Base-by-base conservation (phyloP, 2,888 invertebrate species). In the Ptilodon capucinus region DNA sequence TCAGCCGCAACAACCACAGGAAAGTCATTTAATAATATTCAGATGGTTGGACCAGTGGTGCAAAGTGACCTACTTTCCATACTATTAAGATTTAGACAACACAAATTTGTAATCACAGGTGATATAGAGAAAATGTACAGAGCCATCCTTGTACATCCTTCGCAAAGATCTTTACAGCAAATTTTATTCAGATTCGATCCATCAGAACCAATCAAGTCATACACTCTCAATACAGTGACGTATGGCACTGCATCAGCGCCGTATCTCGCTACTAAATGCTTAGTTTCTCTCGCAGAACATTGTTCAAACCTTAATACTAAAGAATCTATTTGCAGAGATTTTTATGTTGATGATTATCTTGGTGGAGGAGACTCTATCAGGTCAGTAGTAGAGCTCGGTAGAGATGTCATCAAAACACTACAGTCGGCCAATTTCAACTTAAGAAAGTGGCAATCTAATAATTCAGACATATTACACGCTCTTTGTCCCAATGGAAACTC, bases 161-260 rank as follows among this genome's bases (percentile, higher is more conserved):
- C 19, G 17, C 54, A 64, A 32, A 46, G 64, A 6, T 23, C 42
- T 17, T 40, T 64, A 17, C 64, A 68, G 36, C 56, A 51, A 36
- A 64, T 64, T 16, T 13, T 64, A 14, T 67, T 47, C 35, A 34
- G 64, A 0, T 44, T 16, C 7, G 38, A 41, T 36, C 11, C 35
- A 0, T 35, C 34, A 19, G 19, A 40, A 1, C 40, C 40, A 3
- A 13, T 45, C 17, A 23, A 40, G n/a, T 35, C 40, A 0, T 44
- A 44, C 14, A 19, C 44, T 18, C 30, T 44, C 0, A 60, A 59
- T 9, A 64, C 59, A 1, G 48, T 64, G 2, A 64, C 58, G 4
- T 70, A 65, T 32, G 64, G 63, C 8, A 63, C 56, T 6, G 54
- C 64, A 16, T 62, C 57, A 23, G 64, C 64, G 0, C 59, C 62